phyloP scores from a whole-genome alignment of 2,797 vertebrate species.

The Coranthus polyacanthus region DNA sequence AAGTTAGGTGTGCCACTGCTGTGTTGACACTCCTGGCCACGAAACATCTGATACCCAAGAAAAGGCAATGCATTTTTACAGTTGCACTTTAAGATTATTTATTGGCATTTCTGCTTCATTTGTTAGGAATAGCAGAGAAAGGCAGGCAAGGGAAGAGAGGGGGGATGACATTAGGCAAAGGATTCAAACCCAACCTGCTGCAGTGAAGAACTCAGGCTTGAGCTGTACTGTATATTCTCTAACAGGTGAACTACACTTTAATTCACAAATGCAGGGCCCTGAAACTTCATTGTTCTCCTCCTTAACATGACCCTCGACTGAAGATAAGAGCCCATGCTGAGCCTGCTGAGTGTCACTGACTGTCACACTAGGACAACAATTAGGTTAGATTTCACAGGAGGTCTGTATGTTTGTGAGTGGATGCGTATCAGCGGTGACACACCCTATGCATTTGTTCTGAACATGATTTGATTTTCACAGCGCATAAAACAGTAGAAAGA shows the following conservation, averaged over 20 bases:
- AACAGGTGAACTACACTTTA: too few relatives aligned
- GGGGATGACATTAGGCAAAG: too few relatives aligned
- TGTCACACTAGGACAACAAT: constrained; percentile 63
- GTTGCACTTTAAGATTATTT: background rate
- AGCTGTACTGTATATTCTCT: too few relatives aligned
- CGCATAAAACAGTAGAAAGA: constrained; percentile 32
- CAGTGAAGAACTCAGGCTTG: too few relatives aligned
- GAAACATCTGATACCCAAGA: constrained; percentile 41
- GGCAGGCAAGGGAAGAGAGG: too few relatives aligned
- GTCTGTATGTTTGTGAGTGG: constrained; percentile 45
- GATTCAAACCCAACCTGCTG: too few relatives aligned
- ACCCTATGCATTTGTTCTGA: constrained; percentile 56
- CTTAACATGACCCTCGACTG: constrained; percentile 40
- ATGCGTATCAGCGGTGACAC: constrained; percentile 44
- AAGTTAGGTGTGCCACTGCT: constrained; percentile 53
- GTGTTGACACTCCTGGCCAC: constrained; percentile 33
- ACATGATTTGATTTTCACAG: constrained; percentile 54
- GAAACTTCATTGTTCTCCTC: constrained; percentile 30
- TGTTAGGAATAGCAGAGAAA: too few relatives aligned
- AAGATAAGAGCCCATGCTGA: constrained; percentile 38
- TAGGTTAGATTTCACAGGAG: constrained; percentile 64
- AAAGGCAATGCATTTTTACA: constrained; percentile 37
- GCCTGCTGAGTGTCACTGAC: constrained; percentile 61
- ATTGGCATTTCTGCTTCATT: too few relatives aligned
- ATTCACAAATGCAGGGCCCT: constrained; percentile 30